Evolutionary conservation across 2,113 vertebrate genomes (phyloP).

Genomic region (Caranx melampygus): DNA sequence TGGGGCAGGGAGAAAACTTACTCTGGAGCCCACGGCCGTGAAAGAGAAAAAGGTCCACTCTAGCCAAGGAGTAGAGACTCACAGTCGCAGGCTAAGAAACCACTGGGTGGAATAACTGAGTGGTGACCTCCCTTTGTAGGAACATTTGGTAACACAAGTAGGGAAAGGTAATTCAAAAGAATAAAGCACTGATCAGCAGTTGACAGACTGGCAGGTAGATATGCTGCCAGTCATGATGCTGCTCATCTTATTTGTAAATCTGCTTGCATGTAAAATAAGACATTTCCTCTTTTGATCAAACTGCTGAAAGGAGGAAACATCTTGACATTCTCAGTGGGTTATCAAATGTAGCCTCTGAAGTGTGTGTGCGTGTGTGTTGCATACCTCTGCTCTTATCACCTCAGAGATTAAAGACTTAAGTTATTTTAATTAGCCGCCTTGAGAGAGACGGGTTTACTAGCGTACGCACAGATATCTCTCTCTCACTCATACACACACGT

Average conservation of each 20-base stretch:
- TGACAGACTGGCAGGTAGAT: not conserved
- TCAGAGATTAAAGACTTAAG: constrained; percentile 4
- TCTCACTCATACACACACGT: not conserved
- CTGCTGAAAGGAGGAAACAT: constrained; percentile 16
- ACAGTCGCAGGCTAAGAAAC: too few relatives aligned
- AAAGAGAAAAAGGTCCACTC: too few relatives aligned
- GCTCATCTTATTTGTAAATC: constrained; percentile 21
- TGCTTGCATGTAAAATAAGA: not conserved
- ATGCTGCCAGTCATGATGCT: constrained; percentile 1
- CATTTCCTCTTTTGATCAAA: constrained; percentile 21
- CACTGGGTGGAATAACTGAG: too few relatives aligned
- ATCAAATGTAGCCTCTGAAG: constrained; percentile 13
- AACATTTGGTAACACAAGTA: not conserved
- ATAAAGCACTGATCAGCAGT: not conserved
- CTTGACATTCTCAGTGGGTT: constrained; percentile 15
- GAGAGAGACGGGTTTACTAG: not conserved
- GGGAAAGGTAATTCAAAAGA: not conserved
- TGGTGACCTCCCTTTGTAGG: too few relatives aligned
- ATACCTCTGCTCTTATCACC: constrained; percentile 4
- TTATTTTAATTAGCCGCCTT: constrained; percentile 17
- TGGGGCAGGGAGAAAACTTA: too few relatives aligned
- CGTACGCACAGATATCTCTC: not conserved
- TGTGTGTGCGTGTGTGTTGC: not conserved
- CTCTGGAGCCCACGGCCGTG: too few relatives aligned
- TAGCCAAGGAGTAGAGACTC: too few relatives aligned